These are phyloP conservation scores for Oscheius sp. DNA, from an alignment of 2,888 invertebrate genomes.

Conservation along the genomic window DNA sequence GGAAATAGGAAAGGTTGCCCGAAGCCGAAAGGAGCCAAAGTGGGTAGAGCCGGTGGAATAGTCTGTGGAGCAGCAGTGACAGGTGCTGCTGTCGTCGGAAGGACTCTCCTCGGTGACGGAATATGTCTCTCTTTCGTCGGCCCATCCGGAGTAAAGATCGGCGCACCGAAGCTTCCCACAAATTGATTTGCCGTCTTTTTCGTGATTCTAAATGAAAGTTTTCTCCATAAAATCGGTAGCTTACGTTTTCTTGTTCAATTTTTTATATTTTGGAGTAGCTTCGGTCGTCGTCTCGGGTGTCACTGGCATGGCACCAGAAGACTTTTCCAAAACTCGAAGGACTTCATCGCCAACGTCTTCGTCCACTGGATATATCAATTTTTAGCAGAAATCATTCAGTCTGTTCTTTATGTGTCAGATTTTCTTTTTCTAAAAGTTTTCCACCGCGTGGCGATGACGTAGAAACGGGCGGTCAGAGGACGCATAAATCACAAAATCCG, in stretches of 20 bases:
- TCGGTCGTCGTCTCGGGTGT: slow-evolving; percentile 43
- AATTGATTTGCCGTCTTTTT: slow-evolving; percentile 26
- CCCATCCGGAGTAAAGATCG: slow-evolving; percentile 49
- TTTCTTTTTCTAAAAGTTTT: neutral
- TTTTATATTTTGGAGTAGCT: slow-evolving; percentile 22
- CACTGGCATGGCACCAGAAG: slow-evolving; percentile 26
- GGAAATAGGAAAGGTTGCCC: slow-evolving; percentile 34
- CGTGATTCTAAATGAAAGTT: neutral
- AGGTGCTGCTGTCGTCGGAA: slow-evolving; percentile 19
- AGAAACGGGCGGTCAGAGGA: too few relatives aligned
- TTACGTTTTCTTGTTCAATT: slow-evolving; percentile 24
- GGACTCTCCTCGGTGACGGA: slow-evolving; percentile 6
- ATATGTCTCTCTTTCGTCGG: slow-evolving; percentile 31
- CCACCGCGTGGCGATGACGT: neutral
- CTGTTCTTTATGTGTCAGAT: neutral
- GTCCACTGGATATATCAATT: slow-evolving; percentile 66
- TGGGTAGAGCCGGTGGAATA: slow-evolving; percentile 36
- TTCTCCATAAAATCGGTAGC: slow-evolving; percentile 30
- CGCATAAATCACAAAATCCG: too few relatives aligned
- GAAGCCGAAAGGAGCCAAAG: slow-evolving; percentile 29
- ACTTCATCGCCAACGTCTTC: slow-evolving; percentile 66
- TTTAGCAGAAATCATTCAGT: too few relatives aligned
- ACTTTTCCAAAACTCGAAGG: slow-evolving; percentile 56
- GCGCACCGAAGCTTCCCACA: slow-evolving; percentile 54
- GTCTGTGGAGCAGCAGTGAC: slow-evolving; percentile 35